Percentiles rank a stretch among this genome's conserved stretches.
phyloP scores from a whole-genome alignment of 2,113 vertebrate species.

The Vulpes ferrilata region DNA sequence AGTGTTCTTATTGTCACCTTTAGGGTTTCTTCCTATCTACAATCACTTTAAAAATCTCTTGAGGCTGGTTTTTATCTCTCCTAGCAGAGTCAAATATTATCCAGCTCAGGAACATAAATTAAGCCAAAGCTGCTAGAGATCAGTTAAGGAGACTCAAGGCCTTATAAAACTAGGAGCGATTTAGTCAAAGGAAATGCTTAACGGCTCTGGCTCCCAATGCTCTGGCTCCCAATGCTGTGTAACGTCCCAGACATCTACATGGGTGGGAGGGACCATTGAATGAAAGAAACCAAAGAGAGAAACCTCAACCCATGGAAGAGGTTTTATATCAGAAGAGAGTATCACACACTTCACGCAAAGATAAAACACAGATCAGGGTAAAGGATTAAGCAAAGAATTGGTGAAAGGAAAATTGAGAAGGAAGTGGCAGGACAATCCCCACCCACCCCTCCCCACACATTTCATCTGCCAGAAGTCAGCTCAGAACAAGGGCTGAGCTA shows the following conservation, averaged over 20 bases:
- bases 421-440: neutral
- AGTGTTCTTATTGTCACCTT: neutral
- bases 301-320: neutral
- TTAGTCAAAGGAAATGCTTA: constrained; percentile 61
- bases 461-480: neutral
- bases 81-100: neutral
- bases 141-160: constrained; percentile 47
- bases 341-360: neutral
- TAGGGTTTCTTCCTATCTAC: constrained; percentile 43
- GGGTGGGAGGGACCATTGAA: neutral
- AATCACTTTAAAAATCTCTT: neutral
- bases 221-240: constrained; percentile 59
- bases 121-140: constrained; percentile 22
- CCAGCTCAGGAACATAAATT: neutral
- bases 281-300: neutral
- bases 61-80: constrained; percentile 24
- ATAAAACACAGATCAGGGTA: neutral
- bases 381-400: neutral
- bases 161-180: constrained; percentile 65
- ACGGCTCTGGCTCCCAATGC: constrained; percentile 61
- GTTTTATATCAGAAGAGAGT: neutral
- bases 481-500: neutral
- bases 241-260: constrained; percentile 37
- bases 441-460: neutral
- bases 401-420: constrained; percentile 31